These are phyloP conservation scores for Anthopleura xanthogrammica DNA, from an alignment of 92 coral and sea anemone genomes.

Conservation along the genomic window DNA sequence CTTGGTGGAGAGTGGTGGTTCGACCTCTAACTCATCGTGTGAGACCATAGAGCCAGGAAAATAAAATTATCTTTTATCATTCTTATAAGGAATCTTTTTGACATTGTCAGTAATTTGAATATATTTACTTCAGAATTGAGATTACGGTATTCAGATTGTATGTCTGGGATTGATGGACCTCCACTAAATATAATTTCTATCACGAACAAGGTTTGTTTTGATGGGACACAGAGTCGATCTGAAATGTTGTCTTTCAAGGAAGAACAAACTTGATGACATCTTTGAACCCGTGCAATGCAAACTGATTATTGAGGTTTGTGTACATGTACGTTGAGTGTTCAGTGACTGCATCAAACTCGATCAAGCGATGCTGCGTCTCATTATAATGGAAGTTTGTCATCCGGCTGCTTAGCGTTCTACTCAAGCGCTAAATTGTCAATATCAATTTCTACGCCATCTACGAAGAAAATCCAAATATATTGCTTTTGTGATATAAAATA, in stretches of 20 bases:
- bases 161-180: neutral
- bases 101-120: neutral
- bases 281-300: neutral
- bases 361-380: neutral
- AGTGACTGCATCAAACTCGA: neutral
- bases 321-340: neutral
- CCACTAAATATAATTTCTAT: neutral
- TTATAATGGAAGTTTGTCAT: neutral
- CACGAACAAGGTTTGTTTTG: neutral
- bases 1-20: slow-evolving; percentile 76
- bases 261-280: neutral
- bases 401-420: neutral
- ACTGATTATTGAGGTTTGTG: slow-evolving; percentile 3
- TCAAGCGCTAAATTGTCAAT: neutral
- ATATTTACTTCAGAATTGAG: slow-evolving; percentile 3
- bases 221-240: neutral
- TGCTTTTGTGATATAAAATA: neutral
- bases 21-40: slow-evolving; percentile 74
- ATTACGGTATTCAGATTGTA: neutral
- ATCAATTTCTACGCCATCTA: neutral
- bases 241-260: neutral
- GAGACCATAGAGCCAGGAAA: slow-evolving; percentile 61
- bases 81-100: neutral
- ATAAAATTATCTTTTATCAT: neutral
- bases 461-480: neutral